Evolutionary conservation across 2,797 vertebrate species (phyloP).

Genomic region (Loriculus beryllinus): DNA sequence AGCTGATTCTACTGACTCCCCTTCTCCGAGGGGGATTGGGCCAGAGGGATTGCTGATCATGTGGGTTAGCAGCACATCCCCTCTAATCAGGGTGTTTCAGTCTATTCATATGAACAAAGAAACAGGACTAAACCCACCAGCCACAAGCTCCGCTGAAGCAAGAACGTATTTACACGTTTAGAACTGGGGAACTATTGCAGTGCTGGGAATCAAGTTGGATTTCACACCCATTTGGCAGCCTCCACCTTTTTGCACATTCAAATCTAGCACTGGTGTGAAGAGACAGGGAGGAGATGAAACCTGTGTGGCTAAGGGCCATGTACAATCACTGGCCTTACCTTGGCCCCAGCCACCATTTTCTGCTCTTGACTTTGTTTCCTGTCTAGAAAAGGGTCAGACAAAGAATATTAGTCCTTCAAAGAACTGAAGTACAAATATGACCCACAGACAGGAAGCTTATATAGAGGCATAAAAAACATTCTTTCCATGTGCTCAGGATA

Average conservation of each 20-base stretch:
- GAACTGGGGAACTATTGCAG: background rate
- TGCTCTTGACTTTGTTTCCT: background rate
- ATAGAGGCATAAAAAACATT: background rate
- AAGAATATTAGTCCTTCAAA: background rate
- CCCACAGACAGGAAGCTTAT: conserved; percentile 19
- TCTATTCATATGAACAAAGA: background rate
- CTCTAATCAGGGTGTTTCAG: background rate
- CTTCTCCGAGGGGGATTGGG: background rate
- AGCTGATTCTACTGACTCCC: background rate
- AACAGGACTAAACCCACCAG: conserved; percentile 12
- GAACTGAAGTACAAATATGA: background rate
- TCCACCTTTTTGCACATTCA: background rate
- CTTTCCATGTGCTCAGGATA: background rate
- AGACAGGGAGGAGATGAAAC: conserved; percentile 52
- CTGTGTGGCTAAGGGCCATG: background rate
- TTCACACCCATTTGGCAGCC: background rate
- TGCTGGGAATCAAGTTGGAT: background rate
- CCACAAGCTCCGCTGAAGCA: background rate
- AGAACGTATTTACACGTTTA: background rate
- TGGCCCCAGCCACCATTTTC: background rate
- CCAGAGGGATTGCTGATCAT: background rate
- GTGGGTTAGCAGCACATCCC: background rate
- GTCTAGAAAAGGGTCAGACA: background rate
- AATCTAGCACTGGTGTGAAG: conserved; percentile 26
- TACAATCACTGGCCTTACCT: background rate